These are phyloP conservation scores for Marronus borbonicus DNA, from an alignment of 2,888 invertebrate genomes.

Conservation along the genomic window DNA sequence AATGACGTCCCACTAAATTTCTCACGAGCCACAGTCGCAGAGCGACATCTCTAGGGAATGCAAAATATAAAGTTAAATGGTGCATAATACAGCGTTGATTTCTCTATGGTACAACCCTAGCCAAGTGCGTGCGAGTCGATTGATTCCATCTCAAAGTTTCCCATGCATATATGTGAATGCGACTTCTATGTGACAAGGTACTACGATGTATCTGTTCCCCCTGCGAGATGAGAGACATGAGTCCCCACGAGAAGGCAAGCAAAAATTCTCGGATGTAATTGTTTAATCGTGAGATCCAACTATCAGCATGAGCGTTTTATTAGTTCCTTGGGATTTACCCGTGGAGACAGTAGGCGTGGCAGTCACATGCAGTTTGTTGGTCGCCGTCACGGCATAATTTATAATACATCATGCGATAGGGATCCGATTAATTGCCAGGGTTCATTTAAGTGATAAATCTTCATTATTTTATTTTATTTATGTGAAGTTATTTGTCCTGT, in stretches of 20 bases:
- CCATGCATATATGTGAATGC: conserved; percentile 8
- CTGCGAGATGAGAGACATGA: not conserved
- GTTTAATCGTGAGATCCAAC: conserved; percentile 55
- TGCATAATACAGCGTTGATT: not conserved
- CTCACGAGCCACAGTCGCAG: no score
- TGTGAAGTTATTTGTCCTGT: no score
- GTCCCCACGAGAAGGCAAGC: conserved; percentile 36
- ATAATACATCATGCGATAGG: no score
- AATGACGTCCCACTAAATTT: conserved; percentile 58
- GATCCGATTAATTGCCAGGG: no score
- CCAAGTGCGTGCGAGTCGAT: not conserved
- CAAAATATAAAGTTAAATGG: conserved; percentile 8
- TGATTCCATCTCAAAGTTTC: not conserved
- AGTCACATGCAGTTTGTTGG: no score
- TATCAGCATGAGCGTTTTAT: conserved; percentile 55
- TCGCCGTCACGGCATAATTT: no score
- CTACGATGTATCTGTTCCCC: not conserved
- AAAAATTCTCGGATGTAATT: conserved; percentile 52
- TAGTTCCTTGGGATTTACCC: conserved; percentile 49
- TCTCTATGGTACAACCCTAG: conserved; percentile 3
- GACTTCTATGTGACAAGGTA: conserved; percentile 11
- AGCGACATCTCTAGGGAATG: not conserved
- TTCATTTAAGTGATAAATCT: no score
- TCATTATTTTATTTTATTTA: no score
- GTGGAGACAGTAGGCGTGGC: not conserved